Base-by-base conservation (phyloP, 2,113 vertebrate genomes). In the Micronycteris hirsuta region DNA sequence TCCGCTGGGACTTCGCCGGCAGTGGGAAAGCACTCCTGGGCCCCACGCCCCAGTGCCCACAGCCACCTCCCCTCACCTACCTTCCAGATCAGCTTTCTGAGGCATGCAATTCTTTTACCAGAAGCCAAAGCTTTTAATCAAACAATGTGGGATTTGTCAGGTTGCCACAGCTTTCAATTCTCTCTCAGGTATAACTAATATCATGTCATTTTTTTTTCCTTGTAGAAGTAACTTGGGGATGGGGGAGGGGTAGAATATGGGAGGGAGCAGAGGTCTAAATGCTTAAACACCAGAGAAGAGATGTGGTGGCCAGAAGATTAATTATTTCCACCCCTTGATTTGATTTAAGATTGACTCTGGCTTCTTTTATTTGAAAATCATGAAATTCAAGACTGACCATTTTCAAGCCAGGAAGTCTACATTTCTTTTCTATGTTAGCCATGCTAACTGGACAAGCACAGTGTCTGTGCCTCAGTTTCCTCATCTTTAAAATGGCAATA, bases 71-170 rank as follows among this genome's bases (percentile, higher is more conserved):
- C 36, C 49, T 52, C n/a, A 70, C 68, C 52, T 11, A 52, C 33
- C 56, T 87, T 78, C 71, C 58, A 80, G n/a, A 28, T 47, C 85
- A 84, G 67, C 52, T 82, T 82, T 82, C 81, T 73, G 16, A 56
- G 33, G 20, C 28, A 73, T 19, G 13, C 5, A 1, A n/a, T 86
- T 65, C 41, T 93, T 93, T 86, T 49, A 89, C 84, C 85, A 90
- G 68, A 96, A 92, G 56, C 68, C 47, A 95, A 95, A 88, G 58
- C 41, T 67, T 97, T 96, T 93, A 80, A 86, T 89, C 68, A 92
- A n/a, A 94, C 43, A 93, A 68, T 92, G 47, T 89, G 20, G 31
- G 68, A 86, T 56, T 14, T 80, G 67, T 86, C 54, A 80, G 68
- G 61, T 68, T 93, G 74, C 56, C 26, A 33, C n/a, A 36, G 49